Evolutionary conservation across 2,797 vertebrate species (phyloP), one percentile per base, ranked within the genome.

Genomic region (Danio albolineatus): DNA sequence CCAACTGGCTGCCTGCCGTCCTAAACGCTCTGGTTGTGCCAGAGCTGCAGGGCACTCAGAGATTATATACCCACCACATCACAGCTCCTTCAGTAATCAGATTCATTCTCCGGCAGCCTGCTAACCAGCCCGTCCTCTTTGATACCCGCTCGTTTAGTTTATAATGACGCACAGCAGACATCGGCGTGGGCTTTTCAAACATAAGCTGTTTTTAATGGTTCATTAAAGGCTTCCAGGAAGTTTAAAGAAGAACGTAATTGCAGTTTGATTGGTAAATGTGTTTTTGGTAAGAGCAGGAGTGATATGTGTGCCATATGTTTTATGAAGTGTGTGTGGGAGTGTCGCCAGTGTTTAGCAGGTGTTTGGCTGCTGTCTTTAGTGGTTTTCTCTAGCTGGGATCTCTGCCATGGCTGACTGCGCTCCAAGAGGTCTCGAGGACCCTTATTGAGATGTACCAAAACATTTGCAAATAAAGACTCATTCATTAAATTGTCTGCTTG

Each of bases 361-460:
- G 81, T 73, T 87, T 77, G 28, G 61, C 53, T 72, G 57, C 49
- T 85, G 86, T 79, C 76, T 73, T 78, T 60, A 71, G 65, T 72
- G 46, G 38, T 65, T 43, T 46, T 54, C 28, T 9, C 65, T 73
- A 70, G 62, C 85, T 78, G 64, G 43, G 75, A 79, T 79, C 28
- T 39, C 66, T 82, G 82, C 90, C 87, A 78, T 83, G 87, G 84
- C 60, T 36, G 39, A 89, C 80, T 67, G 82, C 70, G 80, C 80
- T 88, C 74, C 78, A 59, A 72, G 81, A 66, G 74, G 21, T 69
- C 44, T 78, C 54, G 41, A 60, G 54, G n/a, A 78, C 75, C 61
- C 75, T 85, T 90, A 80, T 88, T 80, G 75, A 83, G 83, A 85
- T 84, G 89, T 89, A 87, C 85, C 89, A 86, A 82, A 83, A 78